Conservation (phyloP, 2,888 invertebrate genomes). For the Helobdella robusta region DNA sequence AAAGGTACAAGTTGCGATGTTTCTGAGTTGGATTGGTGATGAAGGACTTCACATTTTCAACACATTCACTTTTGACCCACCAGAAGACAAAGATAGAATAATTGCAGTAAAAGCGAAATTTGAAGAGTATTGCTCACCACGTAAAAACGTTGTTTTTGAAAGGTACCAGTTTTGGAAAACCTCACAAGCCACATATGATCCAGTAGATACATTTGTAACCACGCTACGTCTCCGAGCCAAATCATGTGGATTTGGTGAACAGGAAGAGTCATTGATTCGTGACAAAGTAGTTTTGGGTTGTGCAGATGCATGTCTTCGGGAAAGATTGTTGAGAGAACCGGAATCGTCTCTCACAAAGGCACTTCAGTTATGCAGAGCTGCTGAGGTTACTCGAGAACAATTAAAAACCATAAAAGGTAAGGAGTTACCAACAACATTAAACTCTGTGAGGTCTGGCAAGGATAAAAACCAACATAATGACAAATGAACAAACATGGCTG, state of each 20-base stretch:
- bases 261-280: not conserved
- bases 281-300: conserved; percentile 5
- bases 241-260: conserved; percentile 4
- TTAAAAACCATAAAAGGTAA: not conserved
- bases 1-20: too few species aligned
- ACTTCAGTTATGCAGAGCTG: not conserved
- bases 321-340: conserved; percentile 8
- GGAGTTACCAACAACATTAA: too few species aligned
- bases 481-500: too few species aligned
- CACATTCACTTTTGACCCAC: too few species aligned
- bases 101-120: conserved; percentile 2
- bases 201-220: not conserved
- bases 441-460: too few species aligned
- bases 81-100: too few species aligned
- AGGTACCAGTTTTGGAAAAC: not conserved
- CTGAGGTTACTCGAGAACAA: not conserved
- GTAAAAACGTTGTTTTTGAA: not conserved
- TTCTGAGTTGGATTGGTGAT: too few species aligned
- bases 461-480: too few species aligned
- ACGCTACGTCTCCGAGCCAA: not conserved
- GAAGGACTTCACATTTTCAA: too few species aligned
- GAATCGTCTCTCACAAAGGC: not conserved
- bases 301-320: not conserved
- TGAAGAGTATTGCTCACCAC: not conserved
- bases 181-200: not conserved